These are phyloP conservation scores for Rattus rattus DNA, from an alignment of 2,113 vertebrate species.

Conservation along the genomic window DNA sequence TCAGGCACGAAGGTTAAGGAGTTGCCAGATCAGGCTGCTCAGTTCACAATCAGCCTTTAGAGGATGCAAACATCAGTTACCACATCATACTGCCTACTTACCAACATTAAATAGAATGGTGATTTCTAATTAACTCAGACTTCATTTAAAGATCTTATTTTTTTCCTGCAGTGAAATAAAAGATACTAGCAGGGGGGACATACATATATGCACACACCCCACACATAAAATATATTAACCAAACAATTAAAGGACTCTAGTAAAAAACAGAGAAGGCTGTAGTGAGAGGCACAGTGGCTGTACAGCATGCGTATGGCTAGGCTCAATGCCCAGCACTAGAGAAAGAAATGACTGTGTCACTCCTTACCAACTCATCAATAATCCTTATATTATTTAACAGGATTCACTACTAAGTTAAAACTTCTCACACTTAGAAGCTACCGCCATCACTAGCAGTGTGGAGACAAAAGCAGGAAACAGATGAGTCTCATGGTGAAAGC, in stretches of 20 bases:
- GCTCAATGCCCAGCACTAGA: neutral
- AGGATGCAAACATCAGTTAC: neutral
- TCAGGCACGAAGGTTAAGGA: neutral
- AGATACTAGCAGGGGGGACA: neutral
- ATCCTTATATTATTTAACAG: conserved; percentile 31
- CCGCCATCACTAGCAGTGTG: neutral
- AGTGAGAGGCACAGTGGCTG: neutral
- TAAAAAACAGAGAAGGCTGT: neutral
- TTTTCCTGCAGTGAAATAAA: conserved; percentile 31
- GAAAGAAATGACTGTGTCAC: neutral
- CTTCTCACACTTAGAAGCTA: conserved; percentile 52
- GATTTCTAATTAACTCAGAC: neutral
- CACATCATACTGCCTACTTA: neutral
- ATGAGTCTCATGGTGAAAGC: neutral
- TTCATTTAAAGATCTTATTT: conserved; percentile 9
- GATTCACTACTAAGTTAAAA: conserved; percentile 16
- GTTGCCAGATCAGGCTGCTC: neutral
- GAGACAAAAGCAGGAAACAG: neutral
- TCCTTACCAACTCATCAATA: neutral
- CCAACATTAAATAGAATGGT: neutral
- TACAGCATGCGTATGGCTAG: no score
- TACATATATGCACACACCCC: no score
- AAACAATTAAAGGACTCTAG: neutral
- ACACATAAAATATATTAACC: no score
- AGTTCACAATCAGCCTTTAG: conserved; percentile 9